Evolutionary conservation across 2,113 vertebrate species (phyloP).

Genomic region (Anolis sagrei): DNA sequence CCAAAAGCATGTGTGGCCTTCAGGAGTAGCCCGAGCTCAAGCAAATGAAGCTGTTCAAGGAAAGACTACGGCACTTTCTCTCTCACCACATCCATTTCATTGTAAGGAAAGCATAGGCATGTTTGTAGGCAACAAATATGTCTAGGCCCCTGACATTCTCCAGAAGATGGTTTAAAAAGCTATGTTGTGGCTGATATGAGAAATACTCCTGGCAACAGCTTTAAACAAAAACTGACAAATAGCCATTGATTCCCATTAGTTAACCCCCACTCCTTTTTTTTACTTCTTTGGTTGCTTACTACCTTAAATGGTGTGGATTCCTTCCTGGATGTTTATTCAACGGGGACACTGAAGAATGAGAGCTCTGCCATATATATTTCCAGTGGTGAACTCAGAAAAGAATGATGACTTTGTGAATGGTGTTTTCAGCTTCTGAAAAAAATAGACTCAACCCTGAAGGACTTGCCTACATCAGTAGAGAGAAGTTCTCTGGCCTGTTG

Average conservation of each 20-base stretch:
- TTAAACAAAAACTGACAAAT: constrained; percentile 41
- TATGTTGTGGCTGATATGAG: background rate
- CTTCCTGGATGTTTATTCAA: constrained; percentile 11
- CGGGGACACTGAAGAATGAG: constrained; percentile 22
- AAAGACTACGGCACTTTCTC: background rate
- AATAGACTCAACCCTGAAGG: background rate
- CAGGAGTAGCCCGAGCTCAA: background rate
- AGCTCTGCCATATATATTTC: background rate
- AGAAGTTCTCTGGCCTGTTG: background rate
- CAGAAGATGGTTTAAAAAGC: constrained; percentile 30
- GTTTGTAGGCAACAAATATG: constrained; percentile 32
- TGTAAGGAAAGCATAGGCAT: constrained; percentile 10
- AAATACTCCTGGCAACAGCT: constrained; percentile 47
- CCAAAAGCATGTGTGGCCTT: background rate
- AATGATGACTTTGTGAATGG: background rate
- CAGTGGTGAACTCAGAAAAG: constrained; percentile 10
- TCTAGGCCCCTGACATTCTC: constrained; percentile 48
- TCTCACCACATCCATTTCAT: background rate
- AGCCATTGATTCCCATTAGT: constrained; percentile 55
- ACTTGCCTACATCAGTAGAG: background rate
- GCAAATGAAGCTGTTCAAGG: background rate
- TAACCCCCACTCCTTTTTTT: constrained; percentile 24
- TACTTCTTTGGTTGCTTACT: constrained; percentile 30
- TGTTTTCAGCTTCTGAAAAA: background rate
- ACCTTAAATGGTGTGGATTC: constrained; percentile 42